Evolutionary conservation across 2,888 invertebrate genomes (phyloP).

Genomic region (Pammene aurita): DNA sequence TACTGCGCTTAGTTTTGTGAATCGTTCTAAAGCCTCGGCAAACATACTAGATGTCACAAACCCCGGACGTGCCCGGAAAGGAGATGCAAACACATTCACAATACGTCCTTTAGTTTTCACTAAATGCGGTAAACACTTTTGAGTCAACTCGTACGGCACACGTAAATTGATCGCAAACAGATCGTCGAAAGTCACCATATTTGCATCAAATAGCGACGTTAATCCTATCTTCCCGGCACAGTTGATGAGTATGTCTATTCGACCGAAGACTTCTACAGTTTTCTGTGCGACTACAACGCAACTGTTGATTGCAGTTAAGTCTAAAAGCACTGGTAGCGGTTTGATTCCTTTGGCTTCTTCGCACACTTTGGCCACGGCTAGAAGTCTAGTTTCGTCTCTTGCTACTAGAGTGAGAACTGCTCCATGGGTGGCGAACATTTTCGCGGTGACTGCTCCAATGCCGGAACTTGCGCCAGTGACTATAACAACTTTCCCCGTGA

Average conservation of each 20-base stretch:
- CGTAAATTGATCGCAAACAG: conserved; percentile 42
- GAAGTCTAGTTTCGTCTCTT: conserved; percentile 41
- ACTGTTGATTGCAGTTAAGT: conserved; percentile 36
- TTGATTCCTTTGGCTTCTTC: conserved; percentile 32
- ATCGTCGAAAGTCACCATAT: conserved; percentile 42
- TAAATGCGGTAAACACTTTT: conserved; percentile 43
- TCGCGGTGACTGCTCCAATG: conserved; percentile 42
- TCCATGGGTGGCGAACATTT: conserved; percentile 40
- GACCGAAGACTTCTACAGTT: conserved; percentile 41
- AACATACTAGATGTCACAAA: conserved; percentile 40
- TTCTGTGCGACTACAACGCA: conserved; percentile 41
- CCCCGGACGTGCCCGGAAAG: conserved; percentile 37
- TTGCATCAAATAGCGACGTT: conserved; percentile 42
- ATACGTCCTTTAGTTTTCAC: conserved; percentile 43
- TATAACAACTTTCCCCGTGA: conserved; percentile 42
- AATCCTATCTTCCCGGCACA: conserved; percentile 42
- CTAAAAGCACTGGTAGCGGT: conserved; percentile 37
- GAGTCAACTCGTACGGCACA: conserved; percentile 42
- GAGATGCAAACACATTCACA: conserved; percentile 41
- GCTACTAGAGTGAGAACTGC: conserved; percentile 40
- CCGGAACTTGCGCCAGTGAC: conserved; percentile 44
- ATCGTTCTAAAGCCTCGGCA: conserved; percentile 41
- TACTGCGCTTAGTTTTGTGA: conserved; percentile 41
- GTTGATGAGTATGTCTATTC: conserved; percentile 43
- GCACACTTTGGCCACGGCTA: conserved; percentile 35